Percentiles rank a stretch among this genome's conserved stretches.
Evolutionary conservation across 2,113 vertebrate genomes (phyloP).

Genomic region (Phalacrocorax carbo): DNA sequence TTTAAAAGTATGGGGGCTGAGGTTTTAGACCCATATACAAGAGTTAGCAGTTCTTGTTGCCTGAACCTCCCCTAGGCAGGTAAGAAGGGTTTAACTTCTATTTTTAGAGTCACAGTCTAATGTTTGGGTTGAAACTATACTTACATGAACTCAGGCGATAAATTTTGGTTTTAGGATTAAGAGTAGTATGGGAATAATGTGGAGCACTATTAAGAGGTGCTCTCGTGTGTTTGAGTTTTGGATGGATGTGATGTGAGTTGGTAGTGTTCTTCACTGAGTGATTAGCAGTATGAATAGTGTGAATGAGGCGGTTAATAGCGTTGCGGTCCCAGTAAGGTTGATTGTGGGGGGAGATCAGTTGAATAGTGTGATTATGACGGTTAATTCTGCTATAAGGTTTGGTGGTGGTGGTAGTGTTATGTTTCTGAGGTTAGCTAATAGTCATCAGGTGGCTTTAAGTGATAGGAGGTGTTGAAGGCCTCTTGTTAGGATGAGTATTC

Average conservation of each 20-base stretch:
- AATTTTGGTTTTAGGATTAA: background rate
- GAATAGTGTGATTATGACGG: accelerated
- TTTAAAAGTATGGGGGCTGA: background rate
- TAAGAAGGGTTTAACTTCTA: background rate
- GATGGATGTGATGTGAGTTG: accelerated
- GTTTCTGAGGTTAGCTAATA: background rate
- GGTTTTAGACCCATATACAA: background rate
- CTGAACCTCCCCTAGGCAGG: background rate
- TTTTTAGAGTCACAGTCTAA: background rate
- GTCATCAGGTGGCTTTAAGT: accelerated
- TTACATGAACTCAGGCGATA: accelerated
- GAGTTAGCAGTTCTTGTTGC: background rate
- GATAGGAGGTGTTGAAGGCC: accelerated
- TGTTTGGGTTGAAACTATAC: background rate
- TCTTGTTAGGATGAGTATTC: accelerated
- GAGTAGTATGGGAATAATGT: accelerated
- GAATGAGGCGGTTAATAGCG: accelerated
- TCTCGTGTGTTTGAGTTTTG: background rate
- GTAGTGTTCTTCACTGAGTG: accelerated
- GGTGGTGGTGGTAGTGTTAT: accelerated
- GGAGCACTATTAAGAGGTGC: accelerated
- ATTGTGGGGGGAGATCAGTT: accelerated
- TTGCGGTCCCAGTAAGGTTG: accelerated
- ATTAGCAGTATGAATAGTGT: accelerated
- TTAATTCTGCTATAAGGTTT: background rate